Evolutionary conservation across 1,140 invertebrate species (phyloP).

Genomic region (Drosophila kepulauana): DNA sequence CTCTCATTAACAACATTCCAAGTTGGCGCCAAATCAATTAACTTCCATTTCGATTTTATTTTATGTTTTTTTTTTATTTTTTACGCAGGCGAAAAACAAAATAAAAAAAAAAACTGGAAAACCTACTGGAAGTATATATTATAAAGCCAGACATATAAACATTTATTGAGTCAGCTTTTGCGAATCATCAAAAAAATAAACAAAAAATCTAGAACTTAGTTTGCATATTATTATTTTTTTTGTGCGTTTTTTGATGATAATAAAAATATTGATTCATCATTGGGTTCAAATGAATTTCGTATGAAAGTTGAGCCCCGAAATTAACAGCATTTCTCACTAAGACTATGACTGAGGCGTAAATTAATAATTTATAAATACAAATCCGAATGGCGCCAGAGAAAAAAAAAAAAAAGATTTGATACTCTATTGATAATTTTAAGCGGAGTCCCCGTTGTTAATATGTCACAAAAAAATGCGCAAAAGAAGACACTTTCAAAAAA

Average conservation of each 20-base stretch:
- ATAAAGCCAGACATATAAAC: constrained; percentile 45
- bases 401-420: constrained; percentile 17
- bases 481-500: constrained; percentile 66
- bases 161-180: constrained; percentile 63
- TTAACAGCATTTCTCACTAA: constrained; percentile 59
- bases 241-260: constrained; percentile 9
- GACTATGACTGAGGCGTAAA: constrained; percentile 61
- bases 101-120: constrained; percentile 65
- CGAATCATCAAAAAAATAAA: constrained; percentile 26
- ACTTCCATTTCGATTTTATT: constrained; percentile 54
- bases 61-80: constrained; percentile 16
- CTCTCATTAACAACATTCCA: constrained; percentile 71
- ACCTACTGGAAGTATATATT: constrained; percentile 37
- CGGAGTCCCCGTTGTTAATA: constrained; percentile 64
- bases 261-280: constrained; percentile 72
- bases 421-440: constrained; percentile 26
- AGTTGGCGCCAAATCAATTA: constrained; percentile 74
- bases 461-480: constrained; percentile 56
- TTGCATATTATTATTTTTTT: constrained; percentile 67
- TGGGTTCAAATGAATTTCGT: constrained; percentile 52
- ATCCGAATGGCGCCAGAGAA: constrained; percentile 60
- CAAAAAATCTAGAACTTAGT: constrained; percentile 60
- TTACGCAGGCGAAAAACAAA: constrained; percentile 38
- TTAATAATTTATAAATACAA: constrained; percentile 64
- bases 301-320: constrained; percentile 63